Evolutionary conservation across 2,113 vertebrate genomes (phyloP).

Genomic region (Phalacrocorax aristotelis): DNA sequence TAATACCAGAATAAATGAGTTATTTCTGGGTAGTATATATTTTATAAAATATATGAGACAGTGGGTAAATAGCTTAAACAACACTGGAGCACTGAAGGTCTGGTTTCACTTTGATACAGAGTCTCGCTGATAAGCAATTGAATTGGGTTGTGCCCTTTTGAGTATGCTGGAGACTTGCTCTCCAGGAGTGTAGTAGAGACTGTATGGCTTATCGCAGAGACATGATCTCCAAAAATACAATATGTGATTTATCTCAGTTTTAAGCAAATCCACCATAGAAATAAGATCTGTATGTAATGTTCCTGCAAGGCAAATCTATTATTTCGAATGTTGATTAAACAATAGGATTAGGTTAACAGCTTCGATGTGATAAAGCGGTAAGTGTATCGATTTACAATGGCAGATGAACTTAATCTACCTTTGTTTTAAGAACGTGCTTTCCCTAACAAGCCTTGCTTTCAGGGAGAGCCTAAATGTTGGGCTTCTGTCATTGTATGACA

Average conservation of each 20-base stretch:
- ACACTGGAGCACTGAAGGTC: background rate
- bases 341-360: background rate
- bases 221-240: rapidly evolving
- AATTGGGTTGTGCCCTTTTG: background rate
- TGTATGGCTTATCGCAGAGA: background rate
- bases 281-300: background rate
- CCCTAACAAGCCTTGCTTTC: background rate
- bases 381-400: background rate
- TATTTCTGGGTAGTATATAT: background rate
- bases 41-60: background rate
- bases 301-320: background rate
- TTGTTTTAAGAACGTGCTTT: background rate
- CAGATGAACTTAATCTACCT: background rate
- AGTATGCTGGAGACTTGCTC: background rate
- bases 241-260: background rate
- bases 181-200: rapidly evolving
- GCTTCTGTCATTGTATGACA: background rate
- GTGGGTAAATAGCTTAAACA: background rate
- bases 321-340: background rate
- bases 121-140: background rate
- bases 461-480: background rate
- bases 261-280: background rate
- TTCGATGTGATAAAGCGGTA: background rate
- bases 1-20: background rate
- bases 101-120: background rate